These are phyloP conservation scores for Hirudinaria manillensis DNA, from an alignment of 2,888 invertebrate species.

Conservation along the genomic window DNA sequence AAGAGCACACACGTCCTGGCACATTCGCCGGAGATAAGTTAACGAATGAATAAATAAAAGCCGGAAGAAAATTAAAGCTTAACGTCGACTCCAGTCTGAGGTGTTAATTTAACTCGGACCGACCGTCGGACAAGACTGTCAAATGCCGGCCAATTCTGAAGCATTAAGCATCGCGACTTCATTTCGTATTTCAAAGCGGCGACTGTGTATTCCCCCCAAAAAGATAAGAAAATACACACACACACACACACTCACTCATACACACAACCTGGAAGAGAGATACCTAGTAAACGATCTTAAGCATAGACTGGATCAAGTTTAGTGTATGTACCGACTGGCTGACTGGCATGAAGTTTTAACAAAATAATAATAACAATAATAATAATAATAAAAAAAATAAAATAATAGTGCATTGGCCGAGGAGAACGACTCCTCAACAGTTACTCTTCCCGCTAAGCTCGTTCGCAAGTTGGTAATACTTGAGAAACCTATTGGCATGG, in stretches of 20 bases:
- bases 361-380: neutral
- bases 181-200: too few relatives aligned
- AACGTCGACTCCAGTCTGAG: neutral
- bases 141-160: too few relatives aligned
- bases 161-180: too few relatives aligned
- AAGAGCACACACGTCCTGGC: neutral
- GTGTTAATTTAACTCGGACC: too few relatives aligned
- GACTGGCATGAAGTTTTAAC: neutral
- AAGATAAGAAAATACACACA: neutral
- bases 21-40: constrained; percentile 8
- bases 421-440: neutral
- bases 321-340: too few relatives aligned
- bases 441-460: constrained; percentile 81
- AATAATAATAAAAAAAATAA: neutral
- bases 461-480: constrained; percentile 96
- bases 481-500: constrained; percentile 75
- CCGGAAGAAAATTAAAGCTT: constrained; percentile 15
- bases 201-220: too few relatives aligned
- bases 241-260: neutral
- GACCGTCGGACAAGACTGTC: too few relatives aligned
- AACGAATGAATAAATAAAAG: constrained; percentile 13
- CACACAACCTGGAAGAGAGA: constrained; percentile 5
- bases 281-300: neutral
- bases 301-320: neutral
- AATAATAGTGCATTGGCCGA: neutral